Percentiles rank a stretch among this genome's conserved stretches.
Evolutionary conservation across 2,888 invertebrate species (phyloP).

Genomic region (Eurytoma californica): DNA sequence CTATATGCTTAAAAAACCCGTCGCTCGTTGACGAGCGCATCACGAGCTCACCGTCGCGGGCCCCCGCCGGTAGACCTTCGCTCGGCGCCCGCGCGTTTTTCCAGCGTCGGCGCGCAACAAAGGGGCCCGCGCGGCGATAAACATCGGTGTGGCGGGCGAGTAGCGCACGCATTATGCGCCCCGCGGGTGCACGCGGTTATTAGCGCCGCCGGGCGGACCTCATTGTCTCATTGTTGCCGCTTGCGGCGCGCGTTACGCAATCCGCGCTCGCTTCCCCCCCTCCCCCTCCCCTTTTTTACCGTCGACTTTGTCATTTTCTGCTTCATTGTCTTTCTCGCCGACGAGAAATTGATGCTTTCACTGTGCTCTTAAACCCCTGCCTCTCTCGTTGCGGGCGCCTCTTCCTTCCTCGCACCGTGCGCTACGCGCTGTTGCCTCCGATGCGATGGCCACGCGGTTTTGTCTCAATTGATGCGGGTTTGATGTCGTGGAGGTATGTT

Average conservation of each 20-base stretch:
- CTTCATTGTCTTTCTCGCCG: constrained; percentile 34
- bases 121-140: constrained; percentile 28
- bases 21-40: too few relatives aligned
- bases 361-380: too few relatives aligned
- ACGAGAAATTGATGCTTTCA: neutral
- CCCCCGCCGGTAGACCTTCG: neutral
- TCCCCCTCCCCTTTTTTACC: neutral
- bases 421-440: neutral
- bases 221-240: constrained; percentile 50
- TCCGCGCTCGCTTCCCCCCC: neutral
- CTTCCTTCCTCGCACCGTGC: neutral
- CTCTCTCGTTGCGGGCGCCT: too few relatives aligned
- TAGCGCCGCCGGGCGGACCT: constrained; percentile 19
- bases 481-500: too few relatives aligned
- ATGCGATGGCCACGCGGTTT: neutral
- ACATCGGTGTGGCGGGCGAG: constrained; percentile 39
- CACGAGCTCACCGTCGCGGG: too few relatives aligned
- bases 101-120: neutral
- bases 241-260: constrained; percentile 39
- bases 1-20: too few relatives aligned
- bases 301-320: constrained; percentile 50
- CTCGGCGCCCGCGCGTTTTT: neutral
- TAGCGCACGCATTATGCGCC: constrained; percentile 7
- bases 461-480: too few relatives aligned
- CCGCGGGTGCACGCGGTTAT: constrained; percentile 18